A percentile compares a stretch with the other conserved stretches of the same genome.
phyloP scores from a whole-genome alignment of 2,113 vertebrate genomes.

The Forbesichthys agassizii region DNA sequence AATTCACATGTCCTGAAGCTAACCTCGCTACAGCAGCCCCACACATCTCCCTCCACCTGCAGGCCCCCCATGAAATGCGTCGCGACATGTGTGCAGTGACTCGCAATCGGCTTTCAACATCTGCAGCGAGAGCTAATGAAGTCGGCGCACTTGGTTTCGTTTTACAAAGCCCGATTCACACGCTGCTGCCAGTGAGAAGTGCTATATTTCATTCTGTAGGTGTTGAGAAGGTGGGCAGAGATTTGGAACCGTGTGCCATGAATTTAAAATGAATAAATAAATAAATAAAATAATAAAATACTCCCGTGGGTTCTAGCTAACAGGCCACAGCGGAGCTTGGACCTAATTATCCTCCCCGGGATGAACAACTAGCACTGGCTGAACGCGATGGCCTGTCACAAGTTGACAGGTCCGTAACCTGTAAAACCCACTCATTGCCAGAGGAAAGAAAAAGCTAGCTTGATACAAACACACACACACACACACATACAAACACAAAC shows the following conservation, averaged over 20 bases:
- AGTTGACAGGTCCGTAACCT: constrained; percentile 34
- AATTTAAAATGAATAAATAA: constrained; percentile 14
- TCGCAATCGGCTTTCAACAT: constrained; percentile 12
- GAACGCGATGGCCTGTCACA: constrained; percentile 12
- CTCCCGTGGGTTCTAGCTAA: constrained; percentile 11
- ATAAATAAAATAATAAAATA: no score
- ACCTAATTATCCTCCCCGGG: constrained; percentile 17
- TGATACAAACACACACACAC: constrained; percentile 6
- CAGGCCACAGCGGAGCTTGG: not conserved
- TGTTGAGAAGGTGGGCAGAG: constrained; percentile 12
- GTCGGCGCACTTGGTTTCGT: constrained; percentile 26
- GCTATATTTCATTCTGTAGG: not conserved
- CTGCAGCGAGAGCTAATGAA: constrained; percentile 37
- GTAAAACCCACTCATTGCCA: constrained; percentile 11
- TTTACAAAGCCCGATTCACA: constrained; percentile 25
- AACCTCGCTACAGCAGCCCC: constrained; percentile 28
- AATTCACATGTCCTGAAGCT: constrained; percentile 42
- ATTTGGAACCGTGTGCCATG: constrained; percentile 12
- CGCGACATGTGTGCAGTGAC: constrained; percentile 13
- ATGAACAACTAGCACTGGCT: constrained; percentile 18
- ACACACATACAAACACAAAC: not conserved
- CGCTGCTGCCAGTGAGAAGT: not conserved
- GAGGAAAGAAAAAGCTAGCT: constrained; percentile 17
- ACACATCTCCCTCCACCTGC: constrained; percentile 31
- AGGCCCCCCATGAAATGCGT: constrained; percentile 18